Evolutionary conservation across 2,113 vertebrate genomes (phyloP).

Genomic region (Bubo blakistoni): DNA sequence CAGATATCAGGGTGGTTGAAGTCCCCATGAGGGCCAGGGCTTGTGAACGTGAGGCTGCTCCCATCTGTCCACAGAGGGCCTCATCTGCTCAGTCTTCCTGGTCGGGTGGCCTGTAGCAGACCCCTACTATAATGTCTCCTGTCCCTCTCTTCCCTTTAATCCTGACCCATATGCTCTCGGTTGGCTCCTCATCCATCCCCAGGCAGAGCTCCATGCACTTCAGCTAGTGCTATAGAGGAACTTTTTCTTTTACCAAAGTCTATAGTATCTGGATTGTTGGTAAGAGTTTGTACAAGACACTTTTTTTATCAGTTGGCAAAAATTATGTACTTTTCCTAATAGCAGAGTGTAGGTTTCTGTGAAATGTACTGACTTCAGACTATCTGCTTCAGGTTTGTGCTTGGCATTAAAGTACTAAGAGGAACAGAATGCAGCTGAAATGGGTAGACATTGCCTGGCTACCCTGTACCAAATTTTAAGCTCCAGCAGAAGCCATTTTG

Average conservation of each 20-base stretch:
- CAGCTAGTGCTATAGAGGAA: not conserved
- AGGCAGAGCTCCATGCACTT: too few species aligned
- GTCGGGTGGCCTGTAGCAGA: too few species aligned
- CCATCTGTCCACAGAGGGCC: too few species aligned
- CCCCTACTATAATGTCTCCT: too few species aligned
- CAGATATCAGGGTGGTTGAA: too few species aligned
- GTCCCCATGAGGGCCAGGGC: too few species aligned
- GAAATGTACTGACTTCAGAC: not conserved
- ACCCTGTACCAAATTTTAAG: not conserved
- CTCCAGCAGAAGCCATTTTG: not conserved
- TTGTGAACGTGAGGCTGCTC: too few species aligned
- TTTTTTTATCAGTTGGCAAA: not conserved
- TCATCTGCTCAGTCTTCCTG: too few species aligned
- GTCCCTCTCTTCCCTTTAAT: too few species aligned
- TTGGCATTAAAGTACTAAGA: not conserved
- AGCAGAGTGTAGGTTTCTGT: not conserved
- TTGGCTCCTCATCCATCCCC: too few species aligned
- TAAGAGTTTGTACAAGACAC: not conserved
- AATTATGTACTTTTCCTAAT: not conserved
- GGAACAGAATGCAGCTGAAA: not conserved
- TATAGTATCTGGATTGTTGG: rapidly evolving
- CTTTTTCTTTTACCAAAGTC: rapidly evolving
- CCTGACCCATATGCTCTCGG: too few species aligned
- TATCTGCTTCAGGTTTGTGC: not conserved
- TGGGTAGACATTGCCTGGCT: not conserved